Base-by-base conservation (phyloP, 2,113 vertebrate species). In the Cichladusa arquata region DNA sequence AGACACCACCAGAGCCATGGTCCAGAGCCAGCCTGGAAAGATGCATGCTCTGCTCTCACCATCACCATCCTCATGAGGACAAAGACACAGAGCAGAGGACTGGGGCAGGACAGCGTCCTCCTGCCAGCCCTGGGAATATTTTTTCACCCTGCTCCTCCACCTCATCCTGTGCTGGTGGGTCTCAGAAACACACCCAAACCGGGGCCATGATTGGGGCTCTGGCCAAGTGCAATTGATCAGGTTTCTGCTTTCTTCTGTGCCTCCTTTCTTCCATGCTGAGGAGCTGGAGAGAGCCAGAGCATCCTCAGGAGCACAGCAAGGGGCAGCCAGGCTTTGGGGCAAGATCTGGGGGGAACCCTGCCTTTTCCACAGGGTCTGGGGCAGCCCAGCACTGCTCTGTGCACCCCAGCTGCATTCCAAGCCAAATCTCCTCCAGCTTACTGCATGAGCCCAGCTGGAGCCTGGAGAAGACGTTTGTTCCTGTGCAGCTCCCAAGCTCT, bases 221-320 rank as follows among this genome's bases (percentile, higher is more conserved):
- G 0, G 17, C 29, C 0, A 0, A 62, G 25, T 1, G 2, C 0
- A 1, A 6, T 16, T 34, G 9, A 3, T 51, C 6, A 1, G 3
- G 9, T 53, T 53, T 44, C 42, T 74, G 25, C 79, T 82, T 74
- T 48, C 38, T 53, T 79, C 34, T 44, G 12, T 29, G 11, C 9
- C 29, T 65, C 12, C 13, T 58, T 78, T 34, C 42, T 62, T n/a
- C 53, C 24, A 7, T 4, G 34, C 0, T 31, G 33, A 67, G 47
- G 38, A 48, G 36, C 54, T 6, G 8, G 51, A 80, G 31, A 31
- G 34, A 78, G 36, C 34, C 3, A 14, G 51, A 82, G 23, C 53
- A 11, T 29, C 29, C 60, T 53, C 5, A 7, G 70, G 34, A 79
- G 22, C 69, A n/a, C n/a, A 69, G 29, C 12, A 26, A 45, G 28